Evolutionary conservation across 2,888 invertebrate species (phyloP).

Genomic region (Beris morrisii): DNA sequence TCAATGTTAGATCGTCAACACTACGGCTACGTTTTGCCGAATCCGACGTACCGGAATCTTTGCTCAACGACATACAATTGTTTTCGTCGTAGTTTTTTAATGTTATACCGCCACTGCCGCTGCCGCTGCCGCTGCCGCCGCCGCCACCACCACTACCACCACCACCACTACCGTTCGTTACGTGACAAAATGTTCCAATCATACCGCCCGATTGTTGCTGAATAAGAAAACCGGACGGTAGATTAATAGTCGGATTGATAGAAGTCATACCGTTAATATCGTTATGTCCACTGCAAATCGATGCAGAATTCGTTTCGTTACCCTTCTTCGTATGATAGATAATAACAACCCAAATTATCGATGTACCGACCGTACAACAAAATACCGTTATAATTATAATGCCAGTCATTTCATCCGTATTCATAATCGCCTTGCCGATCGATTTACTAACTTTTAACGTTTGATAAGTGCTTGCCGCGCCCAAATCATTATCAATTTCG

Average conservation of each 20-base stretch:
- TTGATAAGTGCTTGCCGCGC: conserved; percentile 72
- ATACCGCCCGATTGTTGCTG: neutral
- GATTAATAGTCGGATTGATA: conserved; percentile 4
- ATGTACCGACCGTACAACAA: conserved; percentile 89
- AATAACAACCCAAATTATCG: conserved; percentile 87
- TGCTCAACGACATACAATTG: conserved; percentile 3
- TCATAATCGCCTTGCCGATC: conserved; percentile 52
- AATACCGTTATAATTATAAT: conserved; percentile 88
- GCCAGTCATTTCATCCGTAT: conserved; percentile 78
- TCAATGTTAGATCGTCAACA: neutral
- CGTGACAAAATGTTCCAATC: too few species aligned
- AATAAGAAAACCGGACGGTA: conserved; percentile 7
- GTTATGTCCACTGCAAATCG: neutral
- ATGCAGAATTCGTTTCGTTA: conserved; percentile 38
- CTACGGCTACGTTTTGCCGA: conserved; percentile 20
- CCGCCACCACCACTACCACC: neutral
- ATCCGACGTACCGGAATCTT: conserved; percentile 21
- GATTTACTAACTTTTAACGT: conserved; percentile 64
- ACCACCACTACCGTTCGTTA: too few species aligned
- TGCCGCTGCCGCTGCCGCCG: neutral
- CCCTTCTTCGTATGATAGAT: conserved; percentile 82
- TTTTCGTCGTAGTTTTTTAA: neutral
- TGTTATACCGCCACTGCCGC: neutral
- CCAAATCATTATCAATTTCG: conserved; percentile 83
- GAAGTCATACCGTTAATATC: neutral